Evolutionary conservation across 2,113 vertebrate genomes (phyloP), one percentile per base, ranked within the genome.

Genomic region (Gasterosteus aculeatus): DNA sequence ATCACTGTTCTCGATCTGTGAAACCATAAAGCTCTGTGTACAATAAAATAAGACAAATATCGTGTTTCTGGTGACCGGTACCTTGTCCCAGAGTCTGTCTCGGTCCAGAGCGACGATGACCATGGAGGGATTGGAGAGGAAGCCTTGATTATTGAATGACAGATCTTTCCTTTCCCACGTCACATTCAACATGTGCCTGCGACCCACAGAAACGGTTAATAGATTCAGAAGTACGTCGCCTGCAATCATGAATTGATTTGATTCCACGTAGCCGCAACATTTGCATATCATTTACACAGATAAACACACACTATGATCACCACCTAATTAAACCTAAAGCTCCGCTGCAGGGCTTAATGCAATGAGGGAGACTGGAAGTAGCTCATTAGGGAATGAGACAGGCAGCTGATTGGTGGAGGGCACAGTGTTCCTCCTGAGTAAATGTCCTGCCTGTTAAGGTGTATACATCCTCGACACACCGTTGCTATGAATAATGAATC

Each of bases 81-180:
- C 98, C 98, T 97, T 98, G 91, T 99, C 98, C 98, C 98, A 99
- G 61, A 96, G 94, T 76, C 96, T 92, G 66, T 99, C 97, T 64
- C 96, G 93, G 88, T 97, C 98, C 92, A 99, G 91, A 0, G 97
- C 94, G 39, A 99, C 95, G 87, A 99, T 94, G 81, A 97, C 93
- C 98, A 99, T 96, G 72, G 97, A 95, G 7, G 98, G 98, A 71
- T 96, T 96, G 81, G 95, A 86, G 70, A 99, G 93, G 93, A 96
- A 98, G 72, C 98, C 98, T 4, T 95, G 95, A 74, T 92, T 93
- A 89, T 98, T 99, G 91, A 99, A 99, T 49, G 96, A 97, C 83
- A 99, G 94, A 87, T 99, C 97, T 49, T 92, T 95, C 84, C 96
- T 93, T 69, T 98, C 96, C 98, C 98, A 99, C 0, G 96, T 96